Conservation (phyloP, 2,113 vertebrate genomes). For the Melospiza melodia region DNA sequence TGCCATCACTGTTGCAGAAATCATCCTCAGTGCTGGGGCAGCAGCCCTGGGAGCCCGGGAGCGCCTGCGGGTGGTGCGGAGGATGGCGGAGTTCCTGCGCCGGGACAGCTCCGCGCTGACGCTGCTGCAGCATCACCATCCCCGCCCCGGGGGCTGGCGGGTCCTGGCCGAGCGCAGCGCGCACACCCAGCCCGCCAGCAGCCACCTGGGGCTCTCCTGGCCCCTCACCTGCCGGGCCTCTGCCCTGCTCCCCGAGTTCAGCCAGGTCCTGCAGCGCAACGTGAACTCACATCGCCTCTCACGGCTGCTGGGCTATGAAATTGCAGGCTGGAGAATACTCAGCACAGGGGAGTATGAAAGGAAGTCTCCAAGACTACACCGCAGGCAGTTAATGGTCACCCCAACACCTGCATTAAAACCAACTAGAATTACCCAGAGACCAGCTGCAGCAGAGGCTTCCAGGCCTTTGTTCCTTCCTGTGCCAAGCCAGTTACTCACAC, state of each 20-base stretch:
- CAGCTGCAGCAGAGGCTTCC: not conserved
- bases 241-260: not conserved
- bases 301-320: constrained; percentile 34
- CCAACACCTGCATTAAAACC: constrained; percentile 35
- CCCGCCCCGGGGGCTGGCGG: not conserved
- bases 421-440: not conserved
- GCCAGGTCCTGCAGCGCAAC: constrained; percentile 19
- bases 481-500: not conserved
- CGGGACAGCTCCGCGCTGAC: constrained; percentile 1
- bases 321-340: constrained; percentile 63
- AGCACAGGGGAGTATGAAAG: not conserved
- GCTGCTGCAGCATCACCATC: not conserved
- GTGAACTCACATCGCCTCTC: not conserved
- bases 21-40: constrained; percentile 9
- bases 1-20: constrained; percentile 17
- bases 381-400: not conserved
- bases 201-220: constrained; percentile 31
- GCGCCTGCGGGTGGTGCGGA: not conserved
- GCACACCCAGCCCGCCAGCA: rapidly evolving
- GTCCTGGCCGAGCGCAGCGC: not conserved
- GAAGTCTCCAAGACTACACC: not conserved
- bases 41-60: not conserved
- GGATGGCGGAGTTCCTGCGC: constrained; percentile 6
- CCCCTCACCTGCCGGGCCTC: not conserved
- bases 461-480: not conserved